Conservation (phyloP, 1,140 invertebrate species). For the Ips nitidus region DNA sequence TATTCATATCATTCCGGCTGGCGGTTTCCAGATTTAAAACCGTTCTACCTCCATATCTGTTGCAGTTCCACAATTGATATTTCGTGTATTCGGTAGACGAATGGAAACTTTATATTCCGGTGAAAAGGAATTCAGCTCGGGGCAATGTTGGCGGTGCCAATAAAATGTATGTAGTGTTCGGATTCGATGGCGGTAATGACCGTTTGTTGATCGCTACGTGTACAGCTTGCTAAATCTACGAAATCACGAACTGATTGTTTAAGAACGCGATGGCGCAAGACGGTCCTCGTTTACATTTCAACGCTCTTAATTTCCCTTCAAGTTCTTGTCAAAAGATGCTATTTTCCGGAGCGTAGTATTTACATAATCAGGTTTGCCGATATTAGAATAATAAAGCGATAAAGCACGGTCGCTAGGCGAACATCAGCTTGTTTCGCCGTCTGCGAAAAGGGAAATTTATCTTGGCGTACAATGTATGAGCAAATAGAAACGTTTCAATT, state of each 20-base stretch:
- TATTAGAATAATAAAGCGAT: slow-evolving; percentile 14
- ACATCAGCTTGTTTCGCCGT: not conserved
- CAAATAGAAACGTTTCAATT: too few relatives aligned
- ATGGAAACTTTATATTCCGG: slow-evolving; percentile 11
- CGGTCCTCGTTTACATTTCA: too few relatives aligned
- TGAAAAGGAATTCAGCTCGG: not conserved
- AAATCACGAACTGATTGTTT: not conserved
- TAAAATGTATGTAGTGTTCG: not conserved
- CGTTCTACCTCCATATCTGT: slow-evolving; percentile 7
- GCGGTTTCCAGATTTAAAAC: slow-evolving; percentile 10
- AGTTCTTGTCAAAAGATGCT: not conserved
- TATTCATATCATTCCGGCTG: slow-evolving; percentile 12
- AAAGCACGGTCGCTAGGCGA: not conserved
- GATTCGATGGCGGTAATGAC: not conserved
- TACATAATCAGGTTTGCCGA: slow-evolving; percentile 12
- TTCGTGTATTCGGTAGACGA: slow-evolving; percentile 9
- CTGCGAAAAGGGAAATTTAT: too few relatives aligned
- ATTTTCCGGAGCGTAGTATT: not conserved
- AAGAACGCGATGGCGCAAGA: not conserved
- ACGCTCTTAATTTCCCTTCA: not conserved
- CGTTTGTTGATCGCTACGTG: not conserved
- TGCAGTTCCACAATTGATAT: slow-evolving; percentile 14
- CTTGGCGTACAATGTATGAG: too few relatives aligned
- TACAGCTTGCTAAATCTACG: not conserved
- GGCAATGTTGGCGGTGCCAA: not conserved